A percentile compares a stretch with the other conserved stretches of the same genome.
Evolutionary conservation across 2,797 vertebrate genomes (phyloP).

Genomic region (Acanthurus leucopareius): DNA sequence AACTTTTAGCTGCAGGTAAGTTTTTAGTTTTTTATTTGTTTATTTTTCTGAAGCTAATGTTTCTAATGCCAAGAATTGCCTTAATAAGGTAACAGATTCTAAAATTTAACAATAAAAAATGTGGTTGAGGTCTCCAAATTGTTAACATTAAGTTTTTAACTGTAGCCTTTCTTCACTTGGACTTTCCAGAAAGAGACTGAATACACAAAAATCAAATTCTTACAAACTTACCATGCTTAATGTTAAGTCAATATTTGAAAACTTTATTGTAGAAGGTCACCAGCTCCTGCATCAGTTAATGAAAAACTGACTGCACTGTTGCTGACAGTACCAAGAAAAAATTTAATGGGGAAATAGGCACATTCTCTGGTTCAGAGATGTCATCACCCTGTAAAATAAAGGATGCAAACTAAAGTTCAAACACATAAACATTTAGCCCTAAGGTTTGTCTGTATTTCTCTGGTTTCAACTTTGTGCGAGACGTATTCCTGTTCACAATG

Average conservation of each 20-base stretch:
- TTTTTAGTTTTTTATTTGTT: neutral
- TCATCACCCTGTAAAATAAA: constrained; percentile 60
- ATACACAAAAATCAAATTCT: constrained; percentile 32
- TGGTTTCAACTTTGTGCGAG: constrained; percentile 38
- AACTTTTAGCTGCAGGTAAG: neutral
- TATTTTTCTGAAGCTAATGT: neutral
- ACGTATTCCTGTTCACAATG: constrained; percentile 29
- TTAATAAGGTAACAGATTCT: neutral
- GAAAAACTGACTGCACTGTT: constrained; percentile 49
- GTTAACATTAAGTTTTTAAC: neutral
- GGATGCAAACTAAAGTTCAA: constrained; percentile 54
- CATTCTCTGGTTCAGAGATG: constrained; percentile 46
- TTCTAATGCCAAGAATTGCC: neutral
- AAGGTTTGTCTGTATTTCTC: constrained; percentile 44
- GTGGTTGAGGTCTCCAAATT: constrained; percentile 1
- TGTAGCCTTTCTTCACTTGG: constrained; percentile 34
- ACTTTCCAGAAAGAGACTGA: constrained; percentile 48
- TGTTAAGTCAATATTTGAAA: constrained; percentile 34
- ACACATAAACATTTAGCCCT: constrained; percentile 47
- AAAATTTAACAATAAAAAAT: neutral
- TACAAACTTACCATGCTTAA: constrained; percentile 37
- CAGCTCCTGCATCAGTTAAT: constrained; percentile 57
- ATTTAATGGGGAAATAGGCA: constrained; percentile 39
- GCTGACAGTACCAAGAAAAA: constrained; percentile 33
- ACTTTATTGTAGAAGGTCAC: constrained; percentile 40